Conservation (phyloP, 2,113 vertebrate species). For the Alexandromys fortis region DNA sequence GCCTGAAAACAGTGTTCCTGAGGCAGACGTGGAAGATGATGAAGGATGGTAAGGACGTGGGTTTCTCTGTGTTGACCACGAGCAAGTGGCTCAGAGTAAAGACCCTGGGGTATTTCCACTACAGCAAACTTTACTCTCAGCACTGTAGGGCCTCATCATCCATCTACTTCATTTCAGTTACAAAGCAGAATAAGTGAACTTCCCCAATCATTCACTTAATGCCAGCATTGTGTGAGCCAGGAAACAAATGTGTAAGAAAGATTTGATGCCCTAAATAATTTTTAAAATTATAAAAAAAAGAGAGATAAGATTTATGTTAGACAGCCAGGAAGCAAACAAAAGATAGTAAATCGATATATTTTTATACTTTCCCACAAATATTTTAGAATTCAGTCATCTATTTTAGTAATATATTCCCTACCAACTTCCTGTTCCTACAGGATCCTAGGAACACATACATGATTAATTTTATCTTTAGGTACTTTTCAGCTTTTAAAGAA, state of each 20-base stretch:
- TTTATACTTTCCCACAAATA: conserved; percentile 45
- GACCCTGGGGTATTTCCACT: neutral
- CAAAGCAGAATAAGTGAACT: neutral
- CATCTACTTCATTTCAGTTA: conserved; percentile 19
- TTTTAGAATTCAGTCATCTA: conserved; percentile 51
- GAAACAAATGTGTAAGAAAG: conserved; percentile 14
- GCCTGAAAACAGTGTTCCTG: conserved; percentile 89
- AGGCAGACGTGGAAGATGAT: conserved; percentile 92
- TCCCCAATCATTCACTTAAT: neutral
- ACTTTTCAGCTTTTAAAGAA: conserved; percentile 59
- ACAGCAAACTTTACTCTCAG: neutral
- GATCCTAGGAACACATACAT: conserved; percentile 45
- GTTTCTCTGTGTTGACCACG: conserved; percentile 17
- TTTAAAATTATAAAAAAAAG: conserved; percentile 34
- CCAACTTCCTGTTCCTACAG: conserved; percentile 65
- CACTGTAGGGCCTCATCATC: neutral
- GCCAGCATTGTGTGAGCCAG: neutral
- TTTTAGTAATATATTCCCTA: conserved; percentile 55
- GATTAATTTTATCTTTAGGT: conserved; percentile 63
- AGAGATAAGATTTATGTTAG: conserved; percentile 23
- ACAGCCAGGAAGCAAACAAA: conserved; percentile 33
- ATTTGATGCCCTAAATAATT: neutral
- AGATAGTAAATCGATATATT: conserved; percentile 31
- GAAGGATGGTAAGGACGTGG: conserved; percentile 93
- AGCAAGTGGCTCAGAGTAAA: neutral